Evolutionary conservation across 2,888 invertebrate genomes (phyloP).

Genomic region (Neoaliturus tenellus): DNA sequence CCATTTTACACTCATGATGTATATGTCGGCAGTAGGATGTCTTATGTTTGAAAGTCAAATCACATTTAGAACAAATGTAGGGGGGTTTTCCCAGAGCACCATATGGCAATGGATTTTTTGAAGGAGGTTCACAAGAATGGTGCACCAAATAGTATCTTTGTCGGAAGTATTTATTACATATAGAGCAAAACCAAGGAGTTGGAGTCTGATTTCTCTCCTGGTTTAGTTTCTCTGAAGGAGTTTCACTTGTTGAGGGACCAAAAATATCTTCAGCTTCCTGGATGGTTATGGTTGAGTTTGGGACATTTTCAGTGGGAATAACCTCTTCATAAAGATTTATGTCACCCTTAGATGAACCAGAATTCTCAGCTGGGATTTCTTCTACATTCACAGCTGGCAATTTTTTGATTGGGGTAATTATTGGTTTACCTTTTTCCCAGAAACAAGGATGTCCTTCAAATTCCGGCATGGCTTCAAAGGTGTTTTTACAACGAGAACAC

Average conservation of each 20-base stretch:
- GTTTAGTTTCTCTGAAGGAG: neutral
- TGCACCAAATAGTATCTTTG: neutral
- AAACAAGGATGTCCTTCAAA: neutral
- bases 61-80: neutral
- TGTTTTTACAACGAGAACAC: neutral
- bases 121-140: neutral
- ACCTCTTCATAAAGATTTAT: no score
- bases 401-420: neutral
- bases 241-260: neutral
- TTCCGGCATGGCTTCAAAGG: neutral
- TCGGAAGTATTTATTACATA: neutral
- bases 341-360: neutral
- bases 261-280: neutral
- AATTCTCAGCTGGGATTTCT: neutral
- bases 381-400: neutral
- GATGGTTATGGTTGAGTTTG: no score
- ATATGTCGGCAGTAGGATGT: neutral
- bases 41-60: neutral
- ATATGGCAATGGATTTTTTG: neutral
- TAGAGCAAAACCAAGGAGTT: neutral
- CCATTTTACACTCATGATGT: neutral
- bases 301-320: no score
- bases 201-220: neutral
- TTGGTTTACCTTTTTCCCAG: neutral
- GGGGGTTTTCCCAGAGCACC: neutral